phyloP scores from a whole-genome alignment of 2,888 invertebrate species.

The Junonia oenone region DNA sequence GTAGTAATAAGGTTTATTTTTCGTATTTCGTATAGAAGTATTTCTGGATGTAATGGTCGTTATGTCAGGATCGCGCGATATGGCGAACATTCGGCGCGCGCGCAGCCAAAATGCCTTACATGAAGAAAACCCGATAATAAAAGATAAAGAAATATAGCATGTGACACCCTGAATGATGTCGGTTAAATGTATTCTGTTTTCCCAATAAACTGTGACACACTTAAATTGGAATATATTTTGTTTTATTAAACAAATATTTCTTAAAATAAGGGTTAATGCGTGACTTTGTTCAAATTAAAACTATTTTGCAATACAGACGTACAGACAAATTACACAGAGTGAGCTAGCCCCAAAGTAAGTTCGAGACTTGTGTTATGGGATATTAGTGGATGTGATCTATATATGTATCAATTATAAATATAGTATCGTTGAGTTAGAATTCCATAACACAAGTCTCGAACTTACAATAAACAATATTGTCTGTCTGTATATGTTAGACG shows the following conservation, averaged over 20 bases:
- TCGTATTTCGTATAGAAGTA: background rate
- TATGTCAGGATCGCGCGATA: slow-evolving; percentile 29
- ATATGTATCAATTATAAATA: no score
- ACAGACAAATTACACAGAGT: no score
- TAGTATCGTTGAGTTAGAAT: no score
- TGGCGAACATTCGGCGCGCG: slow-evolving; percentile 36
- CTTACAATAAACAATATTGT: no score
- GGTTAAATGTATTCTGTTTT: slow-evolving; percentile 6
- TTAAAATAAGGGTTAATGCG: background rate
- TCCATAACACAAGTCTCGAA: no score
- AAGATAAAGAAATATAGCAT: slow-evolving; percentile 18
- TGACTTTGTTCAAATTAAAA: no score
- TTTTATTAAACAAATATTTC: background rate
- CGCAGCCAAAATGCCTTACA: slow-evolving; percentile 42
- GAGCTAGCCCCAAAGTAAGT: no score
- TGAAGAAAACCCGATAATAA: slow-evolving; percentile 41
- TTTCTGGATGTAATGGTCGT: slow-evolving; percentile 26
- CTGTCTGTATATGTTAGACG: no score
- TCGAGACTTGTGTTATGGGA: no score
- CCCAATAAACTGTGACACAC: background rate
- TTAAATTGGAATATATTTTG: background rate
- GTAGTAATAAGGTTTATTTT: background rate
- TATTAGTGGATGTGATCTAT: no score
- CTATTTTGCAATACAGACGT: no score
- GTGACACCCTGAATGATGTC: slow-evolving; percentile 13